Base-by-base conservation (phyloP, 1,140 invertebrate species). In the Mactra quadrangularis region DNA sequence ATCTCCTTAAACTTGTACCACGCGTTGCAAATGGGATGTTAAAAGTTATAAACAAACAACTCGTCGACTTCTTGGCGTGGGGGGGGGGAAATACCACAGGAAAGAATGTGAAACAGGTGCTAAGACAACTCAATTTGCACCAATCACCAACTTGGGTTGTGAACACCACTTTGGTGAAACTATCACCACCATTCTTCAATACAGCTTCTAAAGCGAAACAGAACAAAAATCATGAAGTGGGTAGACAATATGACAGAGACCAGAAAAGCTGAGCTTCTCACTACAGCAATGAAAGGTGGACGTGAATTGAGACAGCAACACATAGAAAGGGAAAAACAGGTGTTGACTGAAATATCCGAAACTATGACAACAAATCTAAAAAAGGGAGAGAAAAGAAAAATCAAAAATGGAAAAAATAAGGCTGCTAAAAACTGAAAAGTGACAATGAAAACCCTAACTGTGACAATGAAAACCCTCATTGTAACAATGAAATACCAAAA, bases 131-230 rank as follows among this genome's bases (percentile, higher is more conserved):
- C n/a, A n/a, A 41, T 41, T 41, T 15, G 38, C 38, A 7, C 38
- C 38, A 7, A 6, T 41, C 6, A 41, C 38, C 6, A 68, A 68
- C 19, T 25, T 68, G 4, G 3, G n/a, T 19, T 68, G 64, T 29
- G 64, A 68, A 29, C 64, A 50, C 22, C 64, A 68, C n/a, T 68
- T 52, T 68, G 64, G 38, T 22, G 53, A 22, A 47, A 15, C 3
- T 50, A 38, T 17, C 38, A 68, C n/a, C 38, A 68, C n/a, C 64
- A 68, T 19, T 38, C 38, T 3, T 47, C 64, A 13, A 27, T 68
- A 4, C 41, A 47, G 25, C 31, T 68, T 19, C 25, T 68, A 15
- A 68, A 68, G 35, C 38, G 41, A 3, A 68, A 47, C 38, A 47
- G 64, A 68, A 50, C 15, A 9, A 7, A 45, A 1, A 3, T 68